Evolutionary conservation across 2,113 vertebrate genomes (phyloP).

Genomic region (Brevimyrus niger): DNA sequence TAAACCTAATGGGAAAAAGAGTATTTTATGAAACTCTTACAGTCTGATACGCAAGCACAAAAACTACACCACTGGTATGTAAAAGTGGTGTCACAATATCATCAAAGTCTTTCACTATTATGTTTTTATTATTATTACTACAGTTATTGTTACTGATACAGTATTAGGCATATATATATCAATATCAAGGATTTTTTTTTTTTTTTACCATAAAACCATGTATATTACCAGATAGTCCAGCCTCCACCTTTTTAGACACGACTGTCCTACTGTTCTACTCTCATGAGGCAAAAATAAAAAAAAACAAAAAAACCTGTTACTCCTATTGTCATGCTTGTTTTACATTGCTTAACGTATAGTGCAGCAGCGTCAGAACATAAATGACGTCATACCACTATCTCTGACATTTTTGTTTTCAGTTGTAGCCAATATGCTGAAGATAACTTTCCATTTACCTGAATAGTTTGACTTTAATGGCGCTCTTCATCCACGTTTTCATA

Average conservation of each 20-base stretch:
- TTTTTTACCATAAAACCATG: conserved; percentile 51
- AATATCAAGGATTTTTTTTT: conserved; percentile 37
- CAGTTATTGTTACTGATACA: conserved; percentile 50
- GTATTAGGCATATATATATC: conserved; percentile 38
- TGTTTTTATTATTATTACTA: conserved; percentile 53
- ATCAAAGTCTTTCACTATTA: conserved; percentile 21
- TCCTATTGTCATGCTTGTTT: conserved; percentile 3
- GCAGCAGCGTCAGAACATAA: not conserved
- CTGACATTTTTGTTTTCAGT: not conserved
- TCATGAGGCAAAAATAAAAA: conserved; percentile 60
- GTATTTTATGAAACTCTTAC: conserved; percentile 50
- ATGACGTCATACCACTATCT: not conserved
- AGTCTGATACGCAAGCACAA: conserved; percentile 70
- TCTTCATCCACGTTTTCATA: not conserved
- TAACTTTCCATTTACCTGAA: not conserved
- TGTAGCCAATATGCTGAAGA: not conserved
- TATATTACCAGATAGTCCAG: conserved; percentile 57
- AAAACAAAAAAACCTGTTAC: conserved; percentile 46
- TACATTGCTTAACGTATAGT: not conserved
- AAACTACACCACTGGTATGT: conserved; percentile 53
- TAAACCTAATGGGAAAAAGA: conserved; percentile 35
- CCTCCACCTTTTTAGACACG: conserved; percentile 52
- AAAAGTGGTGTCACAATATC: conserved; percentile 59
- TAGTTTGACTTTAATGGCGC: not conserved
- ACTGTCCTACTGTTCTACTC: conserved; percentile 57